Evolutionary conservation across 2,797 vertebrate genomes (phyloP).

Genomic region (Hafferia zeledoni): DNA sequence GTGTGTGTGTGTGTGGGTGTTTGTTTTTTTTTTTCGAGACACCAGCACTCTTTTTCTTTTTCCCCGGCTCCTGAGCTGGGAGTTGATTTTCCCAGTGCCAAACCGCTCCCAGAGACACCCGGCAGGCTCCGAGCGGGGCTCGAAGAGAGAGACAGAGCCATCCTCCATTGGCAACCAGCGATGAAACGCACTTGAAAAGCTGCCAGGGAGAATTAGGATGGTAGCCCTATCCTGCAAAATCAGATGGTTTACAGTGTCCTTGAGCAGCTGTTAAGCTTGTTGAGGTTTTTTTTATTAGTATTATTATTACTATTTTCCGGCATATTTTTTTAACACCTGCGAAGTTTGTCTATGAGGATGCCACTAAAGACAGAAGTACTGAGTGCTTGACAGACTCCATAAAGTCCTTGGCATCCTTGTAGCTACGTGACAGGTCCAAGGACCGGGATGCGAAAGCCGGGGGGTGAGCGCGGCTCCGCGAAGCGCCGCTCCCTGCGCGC

Average conservation of each 20-base stretch:
- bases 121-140: conserved; percentile 22
- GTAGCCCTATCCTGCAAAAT: conserved; percentile 54
- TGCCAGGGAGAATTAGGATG: conserved; percentile 54
- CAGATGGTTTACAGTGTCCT: conserved; percentile 65
- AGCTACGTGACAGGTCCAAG: conserved; percentile 4
- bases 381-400: conserved; percentile 62
- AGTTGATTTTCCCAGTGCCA: conserved; percentile 25
- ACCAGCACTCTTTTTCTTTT: background rate
- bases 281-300: background rate
- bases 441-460: background rate
- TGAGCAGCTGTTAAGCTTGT: conserved; percentile 66
- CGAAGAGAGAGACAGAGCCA: conserved; percentile 3
- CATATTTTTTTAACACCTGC: conserved; percentile 67
- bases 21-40: background rate
- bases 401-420: conserved; percentile 1
- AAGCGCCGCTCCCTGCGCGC: background rate
- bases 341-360: conserved; percentile 67
- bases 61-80: background rate
- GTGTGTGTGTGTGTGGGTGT: too few species aligned
- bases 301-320: conserved; percentile 32
- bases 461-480: background rate
- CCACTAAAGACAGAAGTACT: conserved; percentile 65
- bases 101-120: conserved; percentile 12
- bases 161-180: conserved; percentile 34
- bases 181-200: conserved; percentile 61